phyloP scores from a whole-genome alignment of 1,140 invertebrate species.

The Littorina saxatilis region DNA sequence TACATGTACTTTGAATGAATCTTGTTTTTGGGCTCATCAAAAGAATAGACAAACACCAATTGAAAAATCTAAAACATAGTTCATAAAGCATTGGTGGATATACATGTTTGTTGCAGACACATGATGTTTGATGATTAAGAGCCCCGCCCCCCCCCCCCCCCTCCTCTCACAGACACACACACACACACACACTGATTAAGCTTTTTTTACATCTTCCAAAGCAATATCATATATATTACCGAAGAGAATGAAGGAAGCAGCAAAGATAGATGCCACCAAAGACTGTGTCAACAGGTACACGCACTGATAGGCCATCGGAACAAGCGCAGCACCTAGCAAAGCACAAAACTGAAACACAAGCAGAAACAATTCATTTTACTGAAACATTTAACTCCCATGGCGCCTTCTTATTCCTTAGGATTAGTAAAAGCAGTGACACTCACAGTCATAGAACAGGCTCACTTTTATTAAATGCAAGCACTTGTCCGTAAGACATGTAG shows the following conservation, averaged over 20 bases:
- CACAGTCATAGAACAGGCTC: too few species aligned
- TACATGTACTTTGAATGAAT: too few species aligned
- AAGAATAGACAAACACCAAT: not conserved
- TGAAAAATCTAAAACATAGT: slow-evolving; percentile 1
- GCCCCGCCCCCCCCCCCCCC: too few species aligned
- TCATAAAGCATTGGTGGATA: not conserved
- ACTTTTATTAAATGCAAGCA: too few species aligned
- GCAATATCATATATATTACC: too few species aligned
- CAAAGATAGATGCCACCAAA: slow-evolving; percentile 84
- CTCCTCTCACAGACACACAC: not conserved
- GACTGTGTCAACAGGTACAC: slow-evolving; percentile 94
- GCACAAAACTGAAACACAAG: slow-evolving; percentile 89
- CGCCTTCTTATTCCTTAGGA: too few species aligned
- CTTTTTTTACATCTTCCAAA: not conserved
- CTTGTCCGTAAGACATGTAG: too few species aligned
- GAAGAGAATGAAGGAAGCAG: slow-evolving; percentile 89
- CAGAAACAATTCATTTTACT: too few species aligned
- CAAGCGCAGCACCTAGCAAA: slow-evolving; percentile 88
- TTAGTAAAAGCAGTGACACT: too few species aligned
- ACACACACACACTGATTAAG: not conserved
- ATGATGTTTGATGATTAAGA: too few species aligned
- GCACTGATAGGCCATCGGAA: slow-evolving; percentile 90
- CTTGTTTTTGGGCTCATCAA: too few species aligned
- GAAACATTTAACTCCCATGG: too few species aligned
- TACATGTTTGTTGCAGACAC: not conserved